Evolutionary conservation across 2,888 invertebrate species (phyloP).

Genomic region (Tetragonisca angustula): DNA sequence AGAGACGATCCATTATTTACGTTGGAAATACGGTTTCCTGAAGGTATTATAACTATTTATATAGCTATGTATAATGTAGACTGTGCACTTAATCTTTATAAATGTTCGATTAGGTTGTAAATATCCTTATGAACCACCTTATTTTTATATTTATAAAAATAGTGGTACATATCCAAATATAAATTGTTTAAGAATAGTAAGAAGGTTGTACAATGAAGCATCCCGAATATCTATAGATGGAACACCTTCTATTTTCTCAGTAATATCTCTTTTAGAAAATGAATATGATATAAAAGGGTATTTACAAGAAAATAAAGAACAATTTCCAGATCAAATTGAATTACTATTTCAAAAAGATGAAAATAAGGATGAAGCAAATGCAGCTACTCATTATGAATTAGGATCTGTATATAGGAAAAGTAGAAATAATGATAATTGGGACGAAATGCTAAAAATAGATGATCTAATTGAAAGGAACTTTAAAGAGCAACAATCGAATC

Average conservation of each 20-base stretch:
- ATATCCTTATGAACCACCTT: conserved; percentile 91
- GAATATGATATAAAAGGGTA: conserved; percentile 88
- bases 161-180: conserved; percentile 87
- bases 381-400: conserved; percentile 88
- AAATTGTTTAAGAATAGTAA: conserved; percentile 88
- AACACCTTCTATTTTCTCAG: conserved; percentile 89
- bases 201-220: conserved; percentile 89
- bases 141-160: conserved; percentile 87
- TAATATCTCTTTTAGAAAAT: conserved; percentile 89
- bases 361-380: conserved; percentile 67
- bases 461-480: conserved; percentile 87
- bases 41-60: conserved; percentile 78
- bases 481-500: conserved; percentile 86
- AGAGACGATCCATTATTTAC: conserved; percentile 85
- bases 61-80: conserved; percentile 46
- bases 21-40: conserved; percentile 91
- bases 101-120: conserved; percentile 83
- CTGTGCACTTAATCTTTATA: conserved; percentile 14
- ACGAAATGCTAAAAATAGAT: conserved; percentile 87
- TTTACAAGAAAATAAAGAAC: conserved; percentile 86
- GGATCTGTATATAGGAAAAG: conserved; percentile 86
- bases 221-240: conserved; percentile 88
- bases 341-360: conserved; percentile 79
- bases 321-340: conserved; percentile 87
- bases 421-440: conserved; percentile 79